phyloP scores from a whole-genome alignment of 2,113 vertebrate species.

The Megaleporinus macrocephalus region DNA sequence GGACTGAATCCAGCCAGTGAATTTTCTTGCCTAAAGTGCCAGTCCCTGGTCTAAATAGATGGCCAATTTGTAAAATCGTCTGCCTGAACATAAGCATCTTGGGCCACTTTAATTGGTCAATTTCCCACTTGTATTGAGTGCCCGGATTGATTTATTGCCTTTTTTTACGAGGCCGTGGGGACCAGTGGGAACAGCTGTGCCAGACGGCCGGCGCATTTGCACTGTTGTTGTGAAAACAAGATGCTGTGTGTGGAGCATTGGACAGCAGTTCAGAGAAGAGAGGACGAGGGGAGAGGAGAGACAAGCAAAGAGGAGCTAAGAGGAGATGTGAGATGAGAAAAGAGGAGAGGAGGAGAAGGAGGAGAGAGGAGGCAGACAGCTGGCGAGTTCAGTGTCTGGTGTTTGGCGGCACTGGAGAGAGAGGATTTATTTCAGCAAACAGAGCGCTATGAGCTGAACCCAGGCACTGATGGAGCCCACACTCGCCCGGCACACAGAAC shows the following conservation, averaged over 20 bases:
- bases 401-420: slow-evolving; percentile 72
- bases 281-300: slow-evolving; percentile 61
- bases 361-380: slow-evolving; percentile 72
- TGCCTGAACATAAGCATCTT: slow-evolving; percentile 82
- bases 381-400: slow-evolving; percentile 74
- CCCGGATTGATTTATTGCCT: slow-evolving; percentile 86
- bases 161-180: slow-evolving; percentile 83
- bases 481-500: slow-evolving; percentile 50
- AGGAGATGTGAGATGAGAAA: not conserved
- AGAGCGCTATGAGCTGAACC: slow-evolving; percentile 64
- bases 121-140: slow-evolving; percentile 85
- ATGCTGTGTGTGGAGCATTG: slow-evolving; percentile 68
- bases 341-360: not conserved
- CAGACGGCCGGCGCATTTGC: slow-evolving; percentile 67
- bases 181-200: slow-evolving; percentile 79
- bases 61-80: slow-evolving; percentile 84
- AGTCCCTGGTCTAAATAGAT: slow-evolving; percentile 79
- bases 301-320: not conserved
- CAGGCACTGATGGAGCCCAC: slow-evolving; percentile 62
- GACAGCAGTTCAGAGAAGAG: slow-evolving; percentile 70
- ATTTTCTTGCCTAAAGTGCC: slow-evolving; percentile 68
- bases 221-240: slow-evolving; percentile 79
- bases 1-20: slow-evolving; percentile 70
- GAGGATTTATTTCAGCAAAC: slow-evolving; percentile 75
- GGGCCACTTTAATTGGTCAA: slow-evolving; percentile 86